Evolutionary conservation across 1,140 invertebrate species (phyloP).

Genomic region (Drosophila serrata): DNA sequence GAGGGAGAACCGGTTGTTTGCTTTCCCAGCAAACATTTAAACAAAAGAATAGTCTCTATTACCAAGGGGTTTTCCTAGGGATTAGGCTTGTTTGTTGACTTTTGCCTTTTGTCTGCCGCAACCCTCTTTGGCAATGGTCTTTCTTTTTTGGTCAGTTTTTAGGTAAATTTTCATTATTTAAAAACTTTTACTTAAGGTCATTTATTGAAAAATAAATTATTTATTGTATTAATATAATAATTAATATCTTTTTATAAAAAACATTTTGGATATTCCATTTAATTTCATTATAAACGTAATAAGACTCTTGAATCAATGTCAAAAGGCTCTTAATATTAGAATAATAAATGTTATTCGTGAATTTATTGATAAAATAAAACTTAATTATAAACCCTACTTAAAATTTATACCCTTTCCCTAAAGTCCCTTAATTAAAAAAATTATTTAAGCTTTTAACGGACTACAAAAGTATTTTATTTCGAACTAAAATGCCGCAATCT

Average conservation of each 20-base stretch:
- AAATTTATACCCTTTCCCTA: rapidly evolving
- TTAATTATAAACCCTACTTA: background rate
- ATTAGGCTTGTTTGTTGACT: constrained; percentile 32
- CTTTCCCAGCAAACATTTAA: constrained; percentile 56
- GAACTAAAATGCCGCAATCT: background rate
- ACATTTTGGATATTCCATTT: background rate
- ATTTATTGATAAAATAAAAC: background rate
- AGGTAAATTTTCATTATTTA: background rate
- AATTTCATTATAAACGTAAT: background rate
- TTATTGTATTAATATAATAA: background rate
- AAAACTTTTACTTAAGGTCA: background rate
- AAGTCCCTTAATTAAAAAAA: background rate
- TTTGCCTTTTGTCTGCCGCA: constrained; percentile 8
- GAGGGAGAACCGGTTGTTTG: constrained; percentile 51
- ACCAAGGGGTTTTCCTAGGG: constrained; percentile 15
- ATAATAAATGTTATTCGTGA: background rate
- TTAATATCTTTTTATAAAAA: background rate
- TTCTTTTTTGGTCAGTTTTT: background rate
- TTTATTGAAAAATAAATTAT: background rate
- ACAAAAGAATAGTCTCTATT: background rate
- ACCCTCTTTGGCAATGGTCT: background rate
- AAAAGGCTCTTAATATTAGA: background rate
- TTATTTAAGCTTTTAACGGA: rapidly evolving
- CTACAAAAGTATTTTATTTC: background rate
- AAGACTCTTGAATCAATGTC: rapidly evolving